phyloP scores from a whole-genome alignment of 2,888 invertebrate species.

The Zygogramma bicolorata region DNA sequence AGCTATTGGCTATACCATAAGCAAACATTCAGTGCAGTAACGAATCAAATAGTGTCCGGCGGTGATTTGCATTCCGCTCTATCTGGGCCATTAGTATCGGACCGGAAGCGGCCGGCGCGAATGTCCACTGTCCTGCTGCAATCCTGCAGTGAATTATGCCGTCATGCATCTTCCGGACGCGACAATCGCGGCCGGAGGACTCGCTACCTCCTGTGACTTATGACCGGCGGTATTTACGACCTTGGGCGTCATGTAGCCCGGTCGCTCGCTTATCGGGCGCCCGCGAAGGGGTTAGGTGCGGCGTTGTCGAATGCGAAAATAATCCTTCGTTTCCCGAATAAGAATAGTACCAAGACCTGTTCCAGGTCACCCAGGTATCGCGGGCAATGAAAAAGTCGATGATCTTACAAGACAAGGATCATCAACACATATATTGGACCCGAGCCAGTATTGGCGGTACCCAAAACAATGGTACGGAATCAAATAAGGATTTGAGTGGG shows the following conservation, averaged over 20 bases:
- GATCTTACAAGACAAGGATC: too few relatives aligned
- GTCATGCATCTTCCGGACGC: slow-evolving; percentile 52
- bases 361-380: too few relatives aligned
- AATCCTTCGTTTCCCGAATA: too few relatives aligned
- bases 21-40: slow-evolving; percentile 5
- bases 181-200: slow-evolving; percentile 19
- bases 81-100: slow-evolving; percentile 38
- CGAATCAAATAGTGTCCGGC: not conserved
- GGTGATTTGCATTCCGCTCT: slow-evolving; percentile 17
- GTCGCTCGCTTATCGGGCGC: slow-evolving; percentile 9
- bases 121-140: slow-evolving; percentile 39
- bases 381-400: too few relatives aligned
- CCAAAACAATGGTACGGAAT: too few relatives aligned
- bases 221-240: slow-evolving; percentile 49
- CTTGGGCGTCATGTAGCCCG: slow-evolving; percentile 21
- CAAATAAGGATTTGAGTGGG: too few relatives aligned
- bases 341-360: too few relatives aligned
- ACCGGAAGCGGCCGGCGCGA: slow-evolving; percentile 28
- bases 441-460: too few relatives aligned
- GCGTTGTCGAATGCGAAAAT: slow-evolving; percentile 1
- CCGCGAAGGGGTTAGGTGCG: slow-evolving; percentile 26
- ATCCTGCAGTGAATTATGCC: slow-evolving; percentile 49
- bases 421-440: too few relatives aligned
- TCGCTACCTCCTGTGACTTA: slow-evolving; percentile 52
- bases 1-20: not conserved